Conservation (phyloP, 2,888 invertebrate genomes). For the Aporophyla nigra region DNA sequence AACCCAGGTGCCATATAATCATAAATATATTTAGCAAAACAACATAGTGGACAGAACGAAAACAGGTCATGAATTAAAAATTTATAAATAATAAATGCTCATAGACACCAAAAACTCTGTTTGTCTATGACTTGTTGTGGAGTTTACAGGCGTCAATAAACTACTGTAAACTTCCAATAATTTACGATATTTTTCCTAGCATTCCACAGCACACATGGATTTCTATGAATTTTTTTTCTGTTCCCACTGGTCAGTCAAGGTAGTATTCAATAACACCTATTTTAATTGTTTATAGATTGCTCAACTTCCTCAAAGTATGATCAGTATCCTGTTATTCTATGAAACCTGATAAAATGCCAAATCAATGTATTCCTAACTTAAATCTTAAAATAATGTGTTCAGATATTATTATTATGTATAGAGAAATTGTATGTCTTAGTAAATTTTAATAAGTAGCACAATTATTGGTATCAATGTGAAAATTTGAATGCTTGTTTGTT, state of each 20-base stretch:
- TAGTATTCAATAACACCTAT: neutral
- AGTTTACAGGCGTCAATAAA: neutral
- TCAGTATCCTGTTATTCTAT: neutral
- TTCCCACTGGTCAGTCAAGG: neutral
- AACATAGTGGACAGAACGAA: neutral
- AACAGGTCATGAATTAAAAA: neutral
- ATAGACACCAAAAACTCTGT: neutral
- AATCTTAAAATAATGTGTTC: conserved; percentile 7
- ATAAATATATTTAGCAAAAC: neutral
- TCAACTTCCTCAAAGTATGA: neutral
- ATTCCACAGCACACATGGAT: neutral
- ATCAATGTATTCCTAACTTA: neutral
- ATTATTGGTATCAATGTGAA: conserved; percentile 14
- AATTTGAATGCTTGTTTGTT: conserved; percentile 3
- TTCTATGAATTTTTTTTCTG: conserved; percentile 13
- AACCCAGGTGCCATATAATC: neutral
- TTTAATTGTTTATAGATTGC: neutral
- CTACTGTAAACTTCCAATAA: neutral
- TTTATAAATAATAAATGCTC: neutral
- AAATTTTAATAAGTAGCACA: conserved; percentile 8
- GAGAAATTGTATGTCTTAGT: conserved; percentile 3
- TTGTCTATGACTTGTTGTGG: neutral
- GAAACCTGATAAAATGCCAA: conserved; percentile 19
- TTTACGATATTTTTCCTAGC: neutral
- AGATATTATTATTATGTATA: conserved; percentile 4